Evolutionary conservation across 2,113 vertebrate genomes (phyloP).

Genomic region (Trematocara variabile): DNA sequence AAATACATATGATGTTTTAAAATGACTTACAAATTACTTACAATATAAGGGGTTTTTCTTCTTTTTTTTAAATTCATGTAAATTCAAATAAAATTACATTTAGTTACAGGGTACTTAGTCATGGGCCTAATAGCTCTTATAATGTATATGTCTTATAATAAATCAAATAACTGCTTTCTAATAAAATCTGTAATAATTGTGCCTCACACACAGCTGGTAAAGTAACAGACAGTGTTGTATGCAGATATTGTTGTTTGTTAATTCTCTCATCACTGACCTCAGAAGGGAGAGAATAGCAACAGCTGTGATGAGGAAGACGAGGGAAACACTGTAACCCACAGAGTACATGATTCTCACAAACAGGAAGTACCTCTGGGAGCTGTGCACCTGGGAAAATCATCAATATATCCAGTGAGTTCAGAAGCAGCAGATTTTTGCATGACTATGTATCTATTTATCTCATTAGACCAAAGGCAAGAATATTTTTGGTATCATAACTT

Average conservation of each 20-base stretch:
- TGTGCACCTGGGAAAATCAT: background rate
- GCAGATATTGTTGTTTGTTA: background rate
- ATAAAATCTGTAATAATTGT: background rate
- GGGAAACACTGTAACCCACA: background rate
- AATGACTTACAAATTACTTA: background rate
- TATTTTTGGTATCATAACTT: background rate
- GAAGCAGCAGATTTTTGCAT: background rate
- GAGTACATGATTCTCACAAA: background rate
- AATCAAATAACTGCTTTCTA: background rate
- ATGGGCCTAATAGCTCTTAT: background rate
- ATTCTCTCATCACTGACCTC: background rate
- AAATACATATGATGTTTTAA: background rate
- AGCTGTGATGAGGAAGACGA: background rate
- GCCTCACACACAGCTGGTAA: too few relatives aligned
- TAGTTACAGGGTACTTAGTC: background rate
- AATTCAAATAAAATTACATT: background rate
- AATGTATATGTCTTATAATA: background rate
- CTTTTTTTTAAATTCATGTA: rapidly evolving
- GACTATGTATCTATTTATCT: background rate
- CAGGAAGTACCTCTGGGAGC: background rate
- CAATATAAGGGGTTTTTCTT: background rate
- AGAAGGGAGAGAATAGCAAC: background rate
- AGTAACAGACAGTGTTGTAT: background rate
- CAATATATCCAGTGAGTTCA: background rate
- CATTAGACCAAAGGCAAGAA: background rate